Evolutionary conservation across 2,888 invertebrate species (phyloP).

Genomic region (Ectemnius cavifrons): DNA sequence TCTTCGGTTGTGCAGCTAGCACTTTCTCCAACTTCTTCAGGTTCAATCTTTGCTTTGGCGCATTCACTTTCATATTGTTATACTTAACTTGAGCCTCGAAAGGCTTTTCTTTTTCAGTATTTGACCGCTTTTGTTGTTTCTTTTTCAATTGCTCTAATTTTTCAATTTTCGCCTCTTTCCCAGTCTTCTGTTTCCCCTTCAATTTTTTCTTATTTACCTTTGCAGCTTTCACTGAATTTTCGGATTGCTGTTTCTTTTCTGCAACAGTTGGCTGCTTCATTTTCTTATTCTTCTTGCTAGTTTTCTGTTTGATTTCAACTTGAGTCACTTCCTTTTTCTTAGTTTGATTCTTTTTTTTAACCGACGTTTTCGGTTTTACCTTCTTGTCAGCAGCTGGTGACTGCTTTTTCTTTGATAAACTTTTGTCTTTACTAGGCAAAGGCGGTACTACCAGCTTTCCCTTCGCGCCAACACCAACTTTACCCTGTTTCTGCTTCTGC

Average conservation of each 20-base stretch:
- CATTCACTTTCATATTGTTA: constrained; percentile 12
- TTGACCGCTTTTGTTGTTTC: background rate
- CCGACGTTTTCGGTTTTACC: background rate
- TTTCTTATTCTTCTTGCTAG: background rate
- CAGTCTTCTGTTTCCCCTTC: background rate
- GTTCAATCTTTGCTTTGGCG: constrained; percentile 57
- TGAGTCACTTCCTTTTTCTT: background rate
- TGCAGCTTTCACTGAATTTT: background rate
- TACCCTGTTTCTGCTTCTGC: background rate
- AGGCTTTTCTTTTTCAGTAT: background rate
- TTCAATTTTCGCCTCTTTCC: background rate
- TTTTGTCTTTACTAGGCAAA: background rate
- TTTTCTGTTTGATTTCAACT: background rate
- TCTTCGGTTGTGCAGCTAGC: constrained; percentile 59
- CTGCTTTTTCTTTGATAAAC: background rate
- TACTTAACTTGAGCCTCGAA: background rate
- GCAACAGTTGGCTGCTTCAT: background rate
- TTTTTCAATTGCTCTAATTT: background rate
- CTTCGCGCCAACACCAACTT: background rate
- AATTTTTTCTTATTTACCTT: background rate
- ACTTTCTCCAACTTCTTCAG: constrained; percentile 62
- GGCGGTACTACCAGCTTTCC: background rate
- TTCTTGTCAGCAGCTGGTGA: background rate
- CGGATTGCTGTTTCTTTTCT: background rate
- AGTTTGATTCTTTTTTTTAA: background rate